Base-by-base conservation (phyloP, 2,797 vertebrate genomes). In the Gymnothorax javanicus region DNA sequence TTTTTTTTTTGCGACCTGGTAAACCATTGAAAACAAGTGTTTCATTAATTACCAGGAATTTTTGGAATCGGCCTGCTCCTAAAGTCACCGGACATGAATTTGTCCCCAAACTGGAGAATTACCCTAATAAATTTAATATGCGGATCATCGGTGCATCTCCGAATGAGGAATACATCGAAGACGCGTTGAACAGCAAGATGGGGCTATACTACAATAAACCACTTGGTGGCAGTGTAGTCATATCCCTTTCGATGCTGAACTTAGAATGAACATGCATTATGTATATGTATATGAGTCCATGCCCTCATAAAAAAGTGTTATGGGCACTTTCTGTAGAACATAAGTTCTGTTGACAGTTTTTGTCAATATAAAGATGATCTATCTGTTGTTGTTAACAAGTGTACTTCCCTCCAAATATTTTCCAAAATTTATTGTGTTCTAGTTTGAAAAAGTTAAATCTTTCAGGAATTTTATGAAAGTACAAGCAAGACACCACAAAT, bases 211-310 rank as follows among this genome's bases (percentile, higher is more conserved):
- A 13, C 2, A 25, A 17, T 58, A 2, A 43, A 20, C 86, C 86
- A 73, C 82, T 60, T 25, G 86, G 82, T 82, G 82, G 86, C 62
- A 84, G 67, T 27, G 11, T 59, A 75, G 71, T 25, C 62, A 83
- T 83, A 25, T n/a, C 15, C 59, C 58, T 27, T 5, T 60, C 12
- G 15, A 27, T 83, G 82, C 11, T 59, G 8, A 54, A 54, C 54
- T 43, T 79, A 57, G 52, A 23, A 23, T 56, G 13, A 82, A 83
- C 56, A 11, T 59, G n/a, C 27, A 20, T 33, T 13, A 27, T 27
- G 27, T 43, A n/a, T n/a, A 81, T 54, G 52, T 56, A 54, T 50
- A 2, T 6, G 33, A 8, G 52, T n/a, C 77, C 50, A 7, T 81
- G 20, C 7, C 15, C 25, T 54, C 11, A 52, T 79, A 52, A 7